Base-by-base conservation (phyloP, 2,113 vertebrate species). In the Petroica traversi region DNA sequence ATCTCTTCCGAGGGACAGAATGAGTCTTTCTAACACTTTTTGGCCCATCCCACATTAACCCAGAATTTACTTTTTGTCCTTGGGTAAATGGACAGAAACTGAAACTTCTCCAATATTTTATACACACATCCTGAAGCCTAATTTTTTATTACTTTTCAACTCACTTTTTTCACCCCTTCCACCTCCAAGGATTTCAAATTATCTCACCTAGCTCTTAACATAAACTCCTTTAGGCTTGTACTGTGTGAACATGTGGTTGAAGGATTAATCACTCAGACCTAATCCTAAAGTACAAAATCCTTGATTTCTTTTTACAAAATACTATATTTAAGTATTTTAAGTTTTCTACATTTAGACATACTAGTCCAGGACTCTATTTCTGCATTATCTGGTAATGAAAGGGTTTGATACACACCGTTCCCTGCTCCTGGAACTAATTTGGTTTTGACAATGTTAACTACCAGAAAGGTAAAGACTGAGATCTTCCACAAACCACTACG, bases 371-470 rank as follows among this genome's bases (percentile, higher is more conserved):
- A 61, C 40, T 19, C 12, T 29, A 9, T 19, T 45, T 33, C 43
- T n/a, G 7, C 54, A 54, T 34, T 22, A 51, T 25, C 31, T 40
- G 13, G 11, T 41, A 52, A 10, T 3, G 5, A 14, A 52, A 40
- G 36, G 48, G 12, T 14, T 59, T 22, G 64, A 13, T 3, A 59
- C 12, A 46, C 24, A 38, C 36, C 10, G 6, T 46, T 12, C 9
- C 4, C 34, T 6, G 2, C 4, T 22, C 22, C 23, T 0, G 0
- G 5, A 17, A 66, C 29, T 62, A 36, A 29, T 46, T 57, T 24
- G 34, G 9, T 43, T 93, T 90, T 61, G 11, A 85, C 5, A 43
- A 18, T 0, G 0, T 31, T 4, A 54, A 68, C 38, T 55, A 36
- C 11, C 51, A 78, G 40, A 82, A 85, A 34, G 33, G 20, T 2